Evolutionary conservation across 2,113 vertebrate species (phyloP).

Genomic region (Campylomormyrus numenius): DNA sequence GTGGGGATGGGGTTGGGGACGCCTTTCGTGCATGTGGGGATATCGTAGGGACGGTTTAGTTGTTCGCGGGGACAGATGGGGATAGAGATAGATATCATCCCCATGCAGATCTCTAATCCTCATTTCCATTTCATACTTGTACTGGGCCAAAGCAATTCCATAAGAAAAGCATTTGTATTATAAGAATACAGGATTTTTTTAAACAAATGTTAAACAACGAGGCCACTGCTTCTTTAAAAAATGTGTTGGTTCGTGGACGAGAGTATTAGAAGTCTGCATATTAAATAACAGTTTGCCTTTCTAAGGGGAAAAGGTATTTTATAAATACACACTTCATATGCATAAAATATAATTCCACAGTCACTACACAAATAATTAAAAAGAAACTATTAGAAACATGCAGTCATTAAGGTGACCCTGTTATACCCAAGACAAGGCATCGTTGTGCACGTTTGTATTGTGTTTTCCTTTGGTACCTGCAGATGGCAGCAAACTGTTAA

Average conservation of each 20-base stretch:
- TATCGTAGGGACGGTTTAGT: background rate
- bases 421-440: background rate
- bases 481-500: slow-evolving; percentile 38
- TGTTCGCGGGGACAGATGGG: background rate
- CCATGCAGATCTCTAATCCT: background rate
- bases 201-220: background rate
- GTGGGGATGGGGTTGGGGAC: too few relatives aligned
- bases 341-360: background rate
- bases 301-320: background rate
- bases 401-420: background rate
- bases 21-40: background rate
- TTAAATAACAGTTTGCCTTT: background rate
- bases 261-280: background rate
- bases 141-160: background rate
- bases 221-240: background rate
- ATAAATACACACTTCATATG: background rate
- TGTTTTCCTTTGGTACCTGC: background rate
- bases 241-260: background rate
- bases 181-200: background rate
- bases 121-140: background rate
- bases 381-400: background rate
- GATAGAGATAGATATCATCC: background rate
- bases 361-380: background rate
- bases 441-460: background rate
- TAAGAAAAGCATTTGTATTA: background rate